Percentiles rank a stretch among this genome's conserved stretches.
These are phyloP conservation scores for Brachyopa scutellaris DNA, from an alignment of 2,888 invertebrate genomes.

Conservation along the genomic window DNA sequence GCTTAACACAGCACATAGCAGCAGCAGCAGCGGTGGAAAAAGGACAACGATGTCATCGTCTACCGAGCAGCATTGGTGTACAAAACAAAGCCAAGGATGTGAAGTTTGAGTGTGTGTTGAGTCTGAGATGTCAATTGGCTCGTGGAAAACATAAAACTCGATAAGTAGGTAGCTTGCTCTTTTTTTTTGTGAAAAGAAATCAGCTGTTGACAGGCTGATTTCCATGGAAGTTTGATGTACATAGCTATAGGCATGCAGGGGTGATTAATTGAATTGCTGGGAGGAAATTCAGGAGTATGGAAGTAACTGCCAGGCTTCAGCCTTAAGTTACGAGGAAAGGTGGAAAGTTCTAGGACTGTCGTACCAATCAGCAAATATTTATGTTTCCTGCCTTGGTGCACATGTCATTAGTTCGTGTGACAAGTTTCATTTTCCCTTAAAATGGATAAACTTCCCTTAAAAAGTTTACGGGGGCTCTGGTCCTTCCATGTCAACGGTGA, in stretches of 20 bases:
- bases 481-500: too few species aligned
- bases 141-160: conserved; percentile 1
- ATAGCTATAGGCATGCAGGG: conserved; percentile 1
- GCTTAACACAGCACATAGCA: background rate
- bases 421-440: too few species aligned
- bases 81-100: background rate
- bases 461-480: too few species aligned
- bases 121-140: conserved; percentile 8
- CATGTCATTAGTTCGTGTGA: too few species aligned
- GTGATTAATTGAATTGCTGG: conserved; percentile 20
- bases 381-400: too few species aligned
- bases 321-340: too few species aligned
- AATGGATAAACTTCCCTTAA: too few species aligned
- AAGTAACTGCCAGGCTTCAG: too few species aligned
- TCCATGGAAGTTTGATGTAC: conserved; percentile 32
- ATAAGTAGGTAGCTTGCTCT: conserved; percentile 30
- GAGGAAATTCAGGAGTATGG: too few species aligned
- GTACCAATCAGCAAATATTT: too few species aligned
- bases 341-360: too few species aligned
- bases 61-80: background rate
- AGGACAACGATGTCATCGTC: conserved; percentile 33
- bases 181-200: background rate
- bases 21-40: background rate
- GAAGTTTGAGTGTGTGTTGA: background rate
- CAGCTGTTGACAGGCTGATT: conserved; percentile 37